Conservation (phyloP, 2,797 vertebrate species). For the Hozukius guyotensis region DNA sequence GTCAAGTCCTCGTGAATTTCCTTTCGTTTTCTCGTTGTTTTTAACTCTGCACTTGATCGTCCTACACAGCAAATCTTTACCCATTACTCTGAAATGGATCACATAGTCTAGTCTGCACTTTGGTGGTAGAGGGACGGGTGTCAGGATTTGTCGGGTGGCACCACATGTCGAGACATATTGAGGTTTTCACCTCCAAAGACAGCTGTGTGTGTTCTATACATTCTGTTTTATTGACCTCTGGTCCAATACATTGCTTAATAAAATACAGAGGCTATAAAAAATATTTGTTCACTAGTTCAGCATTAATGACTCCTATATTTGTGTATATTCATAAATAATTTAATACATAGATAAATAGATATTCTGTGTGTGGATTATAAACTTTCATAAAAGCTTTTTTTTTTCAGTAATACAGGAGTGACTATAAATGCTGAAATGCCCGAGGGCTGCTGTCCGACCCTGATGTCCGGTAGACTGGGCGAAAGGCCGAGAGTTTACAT, state of each 20-base stretch:
- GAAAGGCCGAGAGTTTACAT: constrained; percentile 69
- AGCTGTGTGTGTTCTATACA: constrained; percentile 80
- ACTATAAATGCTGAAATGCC: constrained; percentile 72
- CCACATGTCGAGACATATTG: constrained; percentile 42
- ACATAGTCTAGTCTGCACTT: constrained; percentile 61
- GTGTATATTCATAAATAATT: constrained; percentile 77
- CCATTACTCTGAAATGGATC: constrained; percentile 27
- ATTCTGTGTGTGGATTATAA: constrained; percentile 85
- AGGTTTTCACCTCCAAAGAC: constrained; percentile 72
- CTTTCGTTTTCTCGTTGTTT: background rate
- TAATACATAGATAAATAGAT: constrained; percentile 87
- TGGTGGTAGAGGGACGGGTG: constrained; percentile 61
- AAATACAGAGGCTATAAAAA: constrained; percentile 88
- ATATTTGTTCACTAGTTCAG: constrained; percentile 79
- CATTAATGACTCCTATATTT: constrained; percentile 69
- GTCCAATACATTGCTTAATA: constrained; percentile 79
- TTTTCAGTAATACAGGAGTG: constrained; percentile 65
- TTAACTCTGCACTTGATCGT: constrained; percentile 1
- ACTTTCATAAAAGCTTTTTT: constrained; percentile 83
- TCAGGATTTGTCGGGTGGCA: constrained; percentile 37
- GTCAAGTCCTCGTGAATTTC: constrained; percentile 51
- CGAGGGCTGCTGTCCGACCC: constrained; percentile 57
- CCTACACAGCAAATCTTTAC: constrained; percentile 41
- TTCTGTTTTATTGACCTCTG: constrained; percentile 78
- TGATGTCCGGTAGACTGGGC: constrained; percentile 65